Conservation (phyloP, 2,888 invertebrate species). For the Netelia melanura region DNA sequence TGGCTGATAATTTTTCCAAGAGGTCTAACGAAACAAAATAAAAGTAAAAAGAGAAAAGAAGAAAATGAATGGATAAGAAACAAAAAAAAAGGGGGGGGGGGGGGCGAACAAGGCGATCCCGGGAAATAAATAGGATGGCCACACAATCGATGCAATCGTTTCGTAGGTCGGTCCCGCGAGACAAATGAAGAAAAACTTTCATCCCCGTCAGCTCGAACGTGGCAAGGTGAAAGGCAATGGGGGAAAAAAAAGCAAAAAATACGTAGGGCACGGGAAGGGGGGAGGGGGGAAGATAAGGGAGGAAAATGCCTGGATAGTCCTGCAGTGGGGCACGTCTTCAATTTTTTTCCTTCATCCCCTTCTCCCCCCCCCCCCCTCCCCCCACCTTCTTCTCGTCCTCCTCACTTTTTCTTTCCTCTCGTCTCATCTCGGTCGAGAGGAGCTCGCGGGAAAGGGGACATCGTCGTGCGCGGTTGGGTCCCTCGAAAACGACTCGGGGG, state of each 20-base stretch:
- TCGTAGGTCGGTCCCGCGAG: constrained; percentile 54
- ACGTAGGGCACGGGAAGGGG: not conserved
- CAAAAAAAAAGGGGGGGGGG: not conserved
- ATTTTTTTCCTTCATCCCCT: constrained; percentile 36
- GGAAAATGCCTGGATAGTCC: constrained; percentile 1
- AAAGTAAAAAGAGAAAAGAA: not conserved
- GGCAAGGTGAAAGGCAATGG: constrained; percentile 11
- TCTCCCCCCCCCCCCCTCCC: too few species aligned
- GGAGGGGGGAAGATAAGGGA: constrained; percentile 17
- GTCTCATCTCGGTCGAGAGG: constrained; percentile 52
- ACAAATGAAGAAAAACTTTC: constrained; percentile 51
- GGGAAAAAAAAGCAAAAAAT: not conserved
- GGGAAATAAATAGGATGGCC: constrained; percentile 26
- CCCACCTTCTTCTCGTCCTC: not conserved
- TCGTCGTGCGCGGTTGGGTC: constrained; percentile 10
- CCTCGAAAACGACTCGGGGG: constrained; percentile 58
- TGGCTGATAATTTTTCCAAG: constrained; percentile 4
- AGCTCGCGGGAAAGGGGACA: not conserved
- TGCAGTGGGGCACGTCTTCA: constrained; percentile 41
- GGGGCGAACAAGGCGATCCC: constrained; percentile 26
- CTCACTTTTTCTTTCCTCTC: constrained; percentile 22
- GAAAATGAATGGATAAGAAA: not conserved
- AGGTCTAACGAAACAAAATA: not conserved
- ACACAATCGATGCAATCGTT: constrained; percentile 51
- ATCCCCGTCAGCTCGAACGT: constrained; percentile 49